These are phyloP conservation scores for Myotis vivesi DNA, from an alignment of 2,797 vertebrate genomes.

Conservation along the genomic window DNA sequence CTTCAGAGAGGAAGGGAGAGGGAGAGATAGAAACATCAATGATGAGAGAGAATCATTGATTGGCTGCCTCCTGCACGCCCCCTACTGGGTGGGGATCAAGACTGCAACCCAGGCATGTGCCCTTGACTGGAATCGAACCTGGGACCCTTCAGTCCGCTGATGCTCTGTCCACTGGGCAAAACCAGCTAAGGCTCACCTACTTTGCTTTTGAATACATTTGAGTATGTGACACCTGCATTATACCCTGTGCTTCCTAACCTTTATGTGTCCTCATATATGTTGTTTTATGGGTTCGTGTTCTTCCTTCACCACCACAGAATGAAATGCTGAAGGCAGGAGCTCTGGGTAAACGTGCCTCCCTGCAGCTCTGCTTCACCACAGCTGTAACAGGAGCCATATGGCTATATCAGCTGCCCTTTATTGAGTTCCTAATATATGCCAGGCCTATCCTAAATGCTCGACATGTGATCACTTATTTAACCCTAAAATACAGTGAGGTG, in stretches of 20 bases:
- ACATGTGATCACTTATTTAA: not conserved
- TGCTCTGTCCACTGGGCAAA: no score
- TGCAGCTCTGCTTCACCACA: fast-evolving
- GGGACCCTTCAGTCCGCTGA: no score
- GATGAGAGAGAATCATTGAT: no score
- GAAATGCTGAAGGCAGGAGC: not conserved
- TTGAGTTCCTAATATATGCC: not conserved
- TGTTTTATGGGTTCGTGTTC: not conserved
- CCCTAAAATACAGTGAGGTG: not conserved
- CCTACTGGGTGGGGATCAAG: no score
- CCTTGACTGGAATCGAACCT: no score
- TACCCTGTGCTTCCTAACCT: not conserved
- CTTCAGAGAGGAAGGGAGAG: no score
- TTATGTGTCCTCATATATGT: not conserved
- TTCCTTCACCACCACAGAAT: not conserved
- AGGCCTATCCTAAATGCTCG: not conserved
- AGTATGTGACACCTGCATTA: not conserved
- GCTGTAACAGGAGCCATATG: not conserved
- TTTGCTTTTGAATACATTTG: not conserved
- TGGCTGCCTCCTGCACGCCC: no score
- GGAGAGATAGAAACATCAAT: no score
- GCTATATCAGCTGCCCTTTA: not conserved
- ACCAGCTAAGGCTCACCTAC: no score
- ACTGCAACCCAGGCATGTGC: no score
- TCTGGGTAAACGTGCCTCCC: not conserved